Evolutionary conservation across 2,113 vertebrate species (phyloP), one percentile per base, ranked within the genome.

Genomic region (Perca flavescens): DNA sequence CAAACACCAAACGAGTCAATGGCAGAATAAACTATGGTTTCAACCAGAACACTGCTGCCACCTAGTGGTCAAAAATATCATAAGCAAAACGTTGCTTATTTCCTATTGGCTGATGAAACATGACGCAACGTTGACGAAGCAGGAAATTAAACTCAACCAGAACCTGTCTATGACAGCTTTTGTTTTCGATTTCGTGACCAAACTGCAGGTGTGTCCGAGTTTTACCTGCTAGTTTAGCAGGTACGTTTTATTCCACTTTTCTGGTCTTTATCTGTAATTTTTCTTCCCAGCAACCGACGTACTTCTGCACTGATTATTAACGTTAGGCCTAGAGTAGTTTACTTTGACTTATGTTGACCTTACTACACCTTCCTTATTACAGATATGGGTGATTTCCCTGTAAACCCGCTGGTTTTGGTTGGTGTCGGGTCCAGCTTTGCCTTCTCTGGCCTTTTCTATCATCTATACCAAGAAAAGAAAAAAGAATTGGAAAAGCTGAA

Each of bases 371-470:
- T 11, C 21, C 60, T 34, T 8, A 65, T 49, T 49, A 74, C 76
- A 70, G 40, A 93, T 76, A 96, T 96, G 95, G 74, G 91, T 34
- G 95, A 95, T 63, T 22, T 80, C 34, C 62, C 88, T n/a, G 10
- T 91, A 2, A 91, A 74, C 67, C 86, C 93, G 0, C 52, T 94
- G 79, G 89, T 94, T 21, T 12, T 93, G 50, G 62, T 95, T 7
- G 94, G 94, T 11, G 72, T 88, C 3, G 95, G 95, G 0, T 93
- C 94, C 70, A 94, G 94, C 61, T 93, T 96, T 19, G 94, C 91
- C 4, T 93, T 94, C 67, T 95, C 95, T 6, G 85, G 90, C 2
- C 56, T 96, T 6, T 96, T 95, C 72, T 95, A 95, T 77, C 86
- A 89, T 25, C 86, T 95, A 15, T 93, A 93, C 61, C 74, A 88